phyloP scores from a whole-genome alignment of 2,113 vertebrate species.

The Mus musculus region DNA sequence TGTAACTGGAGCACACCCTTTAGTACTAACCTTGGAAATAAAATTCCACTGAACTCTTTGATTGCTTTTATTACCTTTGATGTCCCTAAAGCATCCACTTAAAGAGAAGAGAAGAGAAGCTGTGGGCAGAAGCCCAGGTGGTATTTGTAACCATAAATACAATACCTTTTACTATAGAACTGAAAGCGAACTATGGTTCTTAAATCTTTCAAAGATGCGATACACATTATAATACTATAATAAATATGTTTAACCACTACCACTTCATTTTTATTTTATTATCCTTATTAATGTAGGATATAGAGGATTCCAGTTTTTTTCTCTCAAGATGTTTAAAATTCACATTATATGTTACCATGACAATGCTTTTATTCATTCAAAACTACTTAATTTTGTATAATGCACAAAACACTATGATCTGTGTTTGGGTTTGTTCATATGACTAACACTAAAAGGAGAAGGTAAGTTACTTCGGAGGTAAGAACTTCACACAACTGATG shows the following conservation, averaged over 20 bases:
- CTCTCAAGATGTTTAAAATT: conserved; percentile 14
- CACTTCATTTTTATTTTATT: neutral
- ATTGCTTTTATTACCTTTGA: conserved; percentile 74
- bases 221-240: conserved; percentile 12
- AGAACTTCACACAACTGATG: conserved; percentile 3
- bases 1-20: conserved; percentile 57
- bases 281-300: conserved; percentile 3
- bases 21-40: conserved; percentile 51
- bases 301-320: neutral
- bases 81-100: conserved; percentile 48
- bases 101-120: conserved; percentile 51
- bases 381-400: neutral
- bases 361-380: conserved; percentile 14
- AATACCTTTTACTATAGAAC: conserved; percentile 35
- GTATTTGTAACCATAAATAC: conserved; percentile 14
- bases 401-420: neutral
- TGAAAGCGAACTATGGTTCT: conserved; percentile 45
- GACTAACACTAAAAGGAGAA: conserved; percentile 43
- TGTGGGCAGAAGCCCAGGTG: conserved; percentile 51
- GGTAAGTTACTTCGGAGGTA: conserved; percentile 5
- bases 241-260: neutral
- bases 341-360: conserved; percentile 20
- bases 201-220: conserved; percentile 30
- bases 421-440: neutral
- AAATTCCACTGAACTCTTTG: conserved; percentile 55